Conservation (phyloP, 2,888 invertebrate genomes). For the Perizoma affinitatum region DNA sequence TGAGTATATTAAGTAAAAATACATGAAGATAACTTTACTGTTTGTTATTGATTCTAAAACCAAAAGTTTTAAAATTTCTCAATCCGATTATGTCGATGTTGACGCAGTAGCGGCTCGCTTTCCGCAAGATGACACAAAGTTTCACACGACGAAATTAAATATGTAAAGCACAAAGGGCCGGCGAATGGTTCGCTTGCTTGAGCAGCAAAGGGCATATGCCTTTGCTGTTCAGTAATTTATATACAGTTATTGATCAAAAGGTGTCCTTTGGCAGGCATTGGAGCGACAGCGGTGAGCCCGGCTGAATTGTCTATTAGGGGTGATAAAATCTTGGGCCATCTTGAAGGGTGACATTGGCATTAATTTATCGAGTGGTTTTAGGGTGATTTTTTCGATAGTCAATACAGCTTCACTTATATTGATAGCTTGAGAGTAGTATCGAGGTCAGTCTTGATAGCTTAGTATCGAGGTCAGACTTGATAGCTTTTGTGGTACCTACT, state of each 20-base stretch:
- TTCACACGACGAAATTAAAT: conserved; percentile 50
- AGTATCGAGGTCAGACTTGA: too few species aligned
- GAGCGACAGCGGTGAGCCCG: conserved; percentile 68
- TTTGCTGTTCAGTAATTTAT: conserved; percentile 71
- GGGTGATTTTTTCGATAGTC: conserved; percentile 12
- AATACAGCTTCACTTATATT: conserved; percentile 5
- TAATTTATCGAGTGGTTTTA: conserved; percentile 30
- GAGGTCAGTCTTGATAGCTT: too few species aligned
- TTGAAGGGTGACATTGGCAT: conserved; percentile 27
- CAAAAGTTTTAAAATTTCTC: neutral
- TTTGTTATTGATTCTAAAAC: too few species aligned
- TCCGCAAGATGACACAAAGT: conserved; percentile 33
- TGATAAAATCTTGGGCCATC: conserved; percentile 75
- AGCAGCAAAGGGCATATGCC: conserved; percentile 79
- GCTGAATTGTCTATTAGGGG: conserved; percentile 76
- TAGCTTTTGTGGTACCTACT: too few species aligned
- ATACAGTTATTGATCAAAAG: conserved; percentile 84
- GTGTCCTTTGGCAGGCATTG: conserved; percentile 79
- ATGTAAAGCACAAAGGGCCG: conserved; percentile 66
- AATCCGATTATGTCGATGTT: conserved; percentile 10
- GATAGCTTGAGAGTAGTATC: neutral
- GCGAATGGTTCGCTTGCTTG: conserved; percentile 67
- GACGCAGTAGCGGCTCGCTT: conserved; percentile 5
- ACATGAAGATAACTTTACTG: too few species aligned
- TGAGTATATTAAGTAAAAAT: too few species aligned